Conservation (phyloP, 2,113 vertebrate genomes). For the Tympanuchus pallidicinctus region DNA sequence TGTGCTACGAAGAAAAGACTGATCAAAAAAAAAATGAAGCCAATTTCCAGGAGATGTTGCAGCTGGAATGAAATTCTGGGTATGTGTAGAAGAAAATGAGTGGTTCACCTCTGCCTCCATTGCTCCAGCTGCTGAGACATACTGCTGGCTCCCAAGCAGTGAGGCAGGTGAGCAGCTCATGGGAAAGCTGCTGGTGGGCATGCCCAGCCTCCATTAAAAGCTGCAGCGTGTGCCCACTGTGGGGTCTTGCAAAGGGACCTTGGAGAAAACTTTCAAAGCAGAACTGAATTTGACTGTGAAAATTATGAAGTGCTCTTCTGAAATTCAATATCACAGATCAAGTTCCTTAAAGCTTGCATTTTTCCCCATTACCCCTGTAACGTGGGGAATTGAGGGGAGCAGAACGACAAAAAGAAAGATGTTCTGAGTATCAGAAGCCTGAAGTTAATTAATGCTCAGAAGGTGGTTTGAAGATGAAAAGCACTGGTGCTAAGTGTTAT, state of each 20-base stretch:
- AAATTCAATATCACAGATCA: not conserved
- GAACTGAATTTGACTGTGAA: not conserved
- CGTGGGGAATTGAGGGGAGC: not conserved
- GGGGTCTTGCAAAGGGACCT: not conserved
- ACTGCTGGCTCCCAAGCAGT: not conserved
- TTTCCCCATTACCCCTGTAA: not conserved
- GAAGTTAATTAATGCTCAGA: conserved; percentile 60
- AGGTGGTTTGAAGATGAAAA: conserved; percentile 68
- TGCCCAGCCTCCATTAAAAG: not conserved
- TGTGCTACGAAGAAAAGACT: not conserved
- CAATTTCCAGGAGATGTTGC: not conserved
- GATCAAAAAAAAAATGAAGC: not conserved
- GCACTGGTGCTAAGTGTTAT: conserved; percentile 59
- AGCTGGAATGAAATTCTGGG: not conserved
- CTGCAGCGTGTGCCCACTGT: not conserved
- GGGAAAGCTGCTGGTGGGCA: not conserved
- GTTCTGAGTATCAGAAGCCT: conserved; percentile 25
- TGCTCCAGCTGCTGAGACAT: not conserved
- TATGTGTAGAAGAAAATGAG: not conserved
- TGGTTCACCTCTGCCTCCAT: not conserved
- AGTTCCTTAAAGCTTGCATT: not conserved
- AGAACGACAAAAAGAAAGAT: not conserved
- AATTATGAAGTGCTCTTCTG: not conserved
- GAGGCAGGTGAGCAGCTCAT: not conserved
- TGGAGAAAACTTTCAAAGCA: not conserved